A percentile compares a stretch with the other conserved stretches of the same genome.
Conservation (phyloP, 2,113 vertebrate genomes). For the Thunnus maccoyii region DNA sequence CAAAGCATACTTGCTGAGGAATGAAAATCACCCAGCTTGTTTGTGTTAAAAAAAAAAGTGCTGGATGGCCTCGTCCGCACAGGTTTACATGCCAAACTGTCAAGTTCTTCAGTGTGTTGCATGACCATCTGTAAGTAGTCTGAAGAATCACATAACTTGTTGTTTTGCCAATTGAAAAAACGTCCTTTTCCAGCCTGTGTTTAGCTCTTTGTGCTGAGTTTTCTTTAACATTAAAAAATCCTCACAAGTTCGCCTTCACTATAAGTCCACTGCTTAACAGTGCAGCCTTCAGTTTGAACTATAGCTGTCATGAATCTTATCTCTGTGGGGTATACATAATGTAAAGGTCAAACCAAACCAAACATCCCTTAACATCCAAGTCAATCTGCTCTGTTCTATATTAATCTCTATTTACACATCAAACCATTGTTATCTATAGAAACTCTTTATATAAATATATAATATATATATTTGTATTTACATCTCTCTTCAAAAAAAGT, state of each 20-base stretch:
- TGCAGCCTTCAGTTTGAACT: constrained; percentile 14
- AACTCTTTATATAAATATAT: constrained; percentile 79
- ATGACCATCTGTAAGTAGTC: constrained; percentile 16
- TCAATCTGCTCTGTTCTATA: constrained; percentile 44
- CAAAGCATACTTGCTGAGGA: neutral
- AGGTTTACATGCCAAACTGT: constrained; percentile 10
- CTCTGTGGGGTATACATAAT: neutral
- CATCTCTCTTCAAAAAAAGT: constrained; percentile 72
- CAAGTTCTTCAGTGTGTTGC: constrained; percentile 24
- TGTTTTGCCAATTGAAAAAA: constrained; percentile 20
- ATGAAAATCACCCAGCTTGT: neutral
- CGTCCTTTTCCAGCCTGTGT: neutral
- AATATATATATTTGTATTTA: constrained; percentile 81
- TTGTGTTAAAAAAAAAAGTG: constrained; percentile 13
- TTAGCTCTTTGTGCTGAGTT: neutral
- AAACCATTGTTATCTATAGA: constrained; percentile 62
- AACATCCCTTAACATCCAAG: constrained; percentile 9
- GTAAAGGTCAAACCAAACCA: constrained; percentile 39
- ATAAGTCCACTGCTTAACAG: neutral
- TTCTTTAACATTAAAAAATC: constrained; percentile 14
- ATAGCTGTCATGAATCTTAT: constrained; percentile 21
- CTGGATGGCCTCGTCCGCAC: constrained; percentile 3
- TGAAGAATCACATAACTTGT: constrained; percentile 27
- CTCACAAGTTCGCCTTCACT: neutral
- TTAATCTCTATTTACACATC: constrained; percentile 68